These are phyloP conservation scores for Macrophya annulata DNA, from an alignment of 2,888 invertebrate species.

Conservation along the genomic window DNA sequence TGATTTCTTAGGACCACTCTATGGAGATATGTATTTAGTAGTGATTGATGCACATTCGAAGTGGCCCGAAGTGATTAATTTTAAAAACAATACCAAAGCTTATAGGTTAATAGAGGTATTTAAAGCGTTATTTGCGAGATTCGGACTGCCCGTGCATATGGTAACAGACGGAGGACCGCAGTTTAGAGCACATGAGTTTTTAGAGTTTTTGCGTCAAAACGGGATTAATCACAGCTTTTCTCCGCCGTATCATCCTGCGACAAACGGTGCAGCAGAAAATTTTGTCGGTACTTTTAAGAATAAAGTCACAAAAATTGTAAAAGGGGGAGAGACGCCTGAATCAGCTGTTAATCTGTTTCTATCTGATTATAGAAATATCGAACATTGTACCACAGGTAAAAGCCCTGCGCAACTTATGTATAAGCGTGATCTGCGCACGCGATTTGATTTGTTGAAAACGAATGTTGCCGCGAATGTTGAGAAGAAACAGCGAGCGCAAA, in stretches of 20 bases:
- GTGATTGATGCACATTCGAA: slow-evolving; percentile 65
- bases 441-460: slow-evolving; percentile 59
- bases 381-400: slow-evolving; percentile 59
- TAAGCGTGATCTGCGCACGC: slow-evolving; percentile 59
- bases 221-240: slow-evolving; percentile 60
- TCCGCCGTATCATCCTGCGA: slow-evolving; percentile 15
- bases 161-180: slow-evolving; percentile 55
- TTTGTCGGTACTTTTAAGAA: slow-evolving; percentile 61
- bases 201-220: slow-evolving; percentile 58
- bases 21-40: slow-evolving; percentile 52
- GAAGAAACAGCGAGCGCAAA: slow-evolving; percentile 35
- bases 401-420: slow-evolving; percentile 61
- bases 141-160: slow-evolving; percentile 59
- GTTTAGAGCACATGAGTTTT: slow-evolving; percentile 59
- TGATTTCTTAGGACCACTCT: slow-evolving; percentile 63
- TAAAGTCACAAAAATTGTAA: slow-evolving; percentile 57
- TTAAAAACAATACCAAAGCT: slow-evolving; percentile 59
- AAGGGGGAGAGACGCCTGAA: slow-evolving; percentile 38
- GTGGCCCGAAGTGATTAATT: slow-evolving; percentile 65
- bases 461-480: slow-evolving; percentile 39
- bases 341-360: slow-evolving; percentile 52
- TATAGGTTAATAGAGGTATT: slow-evolving; percentile 59
- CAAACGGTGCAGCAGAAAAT: slow-evolving; percentile 47
- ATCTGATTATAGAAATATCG: slow-evolving; percentile 60
- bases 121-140: slow-evolving; percentile 58